Conservation (phyloP, 2,888 invertebrate genomes). For the Agriopis aurantiaria region DNA sequence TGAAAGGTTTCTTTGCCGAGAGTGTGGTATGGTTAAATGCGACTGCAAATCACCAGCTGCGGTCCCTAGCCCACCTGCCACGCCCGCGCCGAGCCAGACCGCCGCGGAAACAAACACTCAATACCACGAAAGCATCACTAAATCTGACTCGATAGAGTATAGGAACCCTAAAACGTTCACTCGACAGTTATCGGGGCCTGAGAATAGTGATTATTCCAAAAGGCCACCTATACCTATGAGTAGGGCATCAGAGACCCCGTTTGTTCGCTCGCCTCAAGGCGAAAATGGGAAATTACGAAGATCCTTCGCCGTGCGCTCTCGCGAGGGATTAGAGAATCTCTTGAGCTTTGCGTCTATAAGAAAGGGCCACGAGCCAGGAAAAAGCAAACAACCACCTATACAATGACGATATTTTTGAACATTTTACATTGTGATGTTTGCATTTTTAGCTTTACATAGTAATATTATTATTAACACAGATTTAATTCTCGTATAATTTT, state of each 20-base stretch:
- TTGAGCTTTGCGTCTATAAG: constrained; percentile 70
- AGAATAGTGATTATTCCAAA: constrained; percentile 49
- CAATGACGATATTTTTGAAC: constrained; percentile 17
- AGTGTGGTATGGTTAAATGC: constrained; percentile 90
- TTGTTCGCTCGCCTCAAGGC: constrained; percentile 64
- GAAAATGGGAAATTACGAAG: constrained; percentile 76
- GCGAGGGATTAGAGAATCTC: constrained; percentile 79
- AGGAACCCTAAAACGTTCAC: constrained; percentile 59
- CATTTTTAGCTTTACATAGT: constrained; percentile 48
- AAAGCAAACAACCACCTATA: constrained; percentile 62
- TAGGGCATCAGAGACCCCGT: constrained; percentile 70
- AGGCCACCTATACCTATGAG: constrained; percentile 51
- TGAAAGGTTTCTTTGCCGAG: constrained; percentile 91
- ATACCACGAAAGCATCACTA: constrained; percentile 48
- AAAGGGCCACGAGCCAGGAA: constrained; percentile 67
- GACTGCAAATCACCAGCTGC: constrained; percentile 75
- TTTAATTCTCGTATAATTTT: constrained; percentile 16
- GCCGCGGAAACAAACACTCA: constrained; percentile 42
- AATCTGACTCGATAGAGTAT: constrained; percentile 64
- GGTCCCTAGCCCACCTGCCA: constrained; percentile 51
- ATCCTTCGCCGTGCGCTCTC: constrained; percentile 79
- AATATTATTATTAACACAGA: neutral
- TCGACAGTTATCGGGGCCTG: constrained; percentile 66
- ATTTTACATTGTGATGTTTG: constrained; percentile 27
- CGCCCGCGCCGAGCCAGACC: constrained; percentile 45